A percentile compares a stretch with the other conserved stretches of the same genome.
These are phyloP conservation scores for Andrena chrysosceles DNA, from an alignment of 2,888 invertebrate genomes.

Conservation along the genomic window DNA sequence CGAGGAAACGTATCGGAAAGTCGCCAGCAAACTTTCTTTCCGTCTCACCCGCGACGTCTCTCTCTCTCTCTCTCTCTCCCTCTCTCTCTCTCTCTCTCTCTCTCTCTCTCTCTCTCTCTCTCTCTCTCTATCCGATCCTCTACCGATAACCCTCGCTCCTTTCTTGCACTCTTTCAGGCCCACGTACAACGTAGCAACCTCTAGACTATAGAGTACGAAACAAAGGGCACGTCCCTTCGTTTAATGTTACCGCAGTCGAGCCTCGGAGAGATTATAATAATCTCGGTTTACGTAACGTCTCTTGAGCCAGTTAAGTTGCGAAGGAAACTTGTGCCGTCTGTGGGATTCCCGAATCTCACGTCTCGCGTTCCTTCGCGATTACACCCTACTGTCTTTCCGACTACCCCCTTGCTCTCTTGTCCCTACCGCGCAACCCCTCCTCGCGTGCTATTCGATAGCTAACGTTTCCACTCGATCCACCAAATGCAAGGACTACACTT, in stretches of 20 bases:
- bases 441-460: background rate
- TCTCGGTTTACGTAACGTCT: conserved; percentile 83
- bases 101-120: conserved; percentile 1
- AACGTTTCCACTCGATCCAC: background rate
- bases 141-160: conserved; percentile 19
- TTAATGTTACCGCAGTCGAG: conserved; percentile 83
- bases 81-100: conserved; percentile 9
- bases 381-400: conserved; percentile 23
- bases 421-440: background rate
- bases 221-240: conserved; percentile 82
- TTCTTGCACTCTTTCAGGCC: conserved; percentile 38
- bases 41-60: conserved; percentile 9
- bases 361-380: conserved; percentile 43
- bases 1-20: conserved; percentile 67
- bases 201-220: conserved; percentile 71
- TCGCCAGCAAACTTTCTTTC: conserved; percentile 60
- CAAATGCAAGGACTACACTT: background rate
- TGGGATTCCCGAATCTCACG: conserved; percentile 73
- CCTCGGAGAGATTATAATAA: conserved; percentile 84
- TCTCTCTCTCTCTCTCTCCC: background rate
- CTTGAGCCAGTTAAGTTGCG: conserved; percentile 83
- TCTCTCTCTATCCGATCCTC: conserved; percentile 25
- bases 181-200: conserved; percentile 43
- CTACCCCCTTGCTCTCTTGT: conserved; percentile 21
- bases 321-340: conserved; percentile 80